These are phyloP conservation scores for Archivesica marissinica DNA, from an alignment of 1,140 invertebrate species.

Conservation along the genomic window DNA sequence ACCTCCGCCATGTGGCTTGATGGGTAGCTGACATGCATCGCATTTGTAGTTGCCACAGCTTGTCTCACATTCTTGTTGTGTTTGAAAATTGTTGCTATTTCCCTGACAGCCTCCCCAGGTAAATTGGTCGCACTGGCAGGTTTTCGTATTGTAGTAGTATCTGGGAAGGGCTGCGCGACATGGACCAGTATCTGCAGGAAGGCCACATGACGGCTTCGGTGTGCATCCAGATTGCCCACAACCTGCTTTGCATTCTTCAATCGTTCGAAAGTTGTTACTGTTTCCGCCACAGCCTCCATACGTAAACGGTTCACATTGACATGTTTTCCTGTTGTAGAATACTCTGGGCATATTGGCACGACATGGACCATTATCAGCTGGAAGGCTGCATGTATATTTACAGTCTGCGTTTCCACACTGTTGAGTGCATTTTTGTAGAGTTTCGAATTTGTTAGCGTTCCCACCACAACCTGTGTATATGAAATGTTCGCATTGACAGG, in stretches of 20 bases:
- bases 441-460: conserved; percentile 82
- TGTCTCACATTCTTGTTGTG: conserved; percentile 7
- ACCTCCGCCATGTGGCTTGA: conserved; percentile 9
- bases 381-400: conserved; percentile 65
- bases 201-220: not conserved
- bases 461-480: conserved; percentile 81
- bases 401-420: conserved; percentile 42
- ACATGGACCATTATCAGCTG: conserved; percentile 86
- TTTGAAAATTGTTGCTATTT: conserved; percentile 82
- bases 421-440: conserved; percentile 63
- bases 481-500: conserved; percentile 81
- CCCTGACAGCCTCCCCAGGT: conserved; percentile 81
- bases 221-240: no score
- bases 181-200: conserved; percentile 16
- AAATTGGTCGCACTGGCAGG: conserved; percentile 81
- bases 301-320: conserved; percentile 71
- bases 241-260: conserved; percentile 34
- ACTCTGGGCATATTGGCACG: conserved; percentile 85
- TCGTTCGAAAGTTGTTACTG: conserved; percentile 75
- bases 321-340: conserved; percentile 86
- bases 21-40: not conserved
- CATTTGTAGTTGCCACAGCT: conserved; percentile 8
- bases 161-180: conserved; percentile 74
- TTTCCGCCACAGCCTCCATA: conserved; percentile 80
- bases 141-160: conserved; percentile 81